Conservation (phyloP, 2,888 invertebrate species). For the Himalopsyche tibetana region DNA sequence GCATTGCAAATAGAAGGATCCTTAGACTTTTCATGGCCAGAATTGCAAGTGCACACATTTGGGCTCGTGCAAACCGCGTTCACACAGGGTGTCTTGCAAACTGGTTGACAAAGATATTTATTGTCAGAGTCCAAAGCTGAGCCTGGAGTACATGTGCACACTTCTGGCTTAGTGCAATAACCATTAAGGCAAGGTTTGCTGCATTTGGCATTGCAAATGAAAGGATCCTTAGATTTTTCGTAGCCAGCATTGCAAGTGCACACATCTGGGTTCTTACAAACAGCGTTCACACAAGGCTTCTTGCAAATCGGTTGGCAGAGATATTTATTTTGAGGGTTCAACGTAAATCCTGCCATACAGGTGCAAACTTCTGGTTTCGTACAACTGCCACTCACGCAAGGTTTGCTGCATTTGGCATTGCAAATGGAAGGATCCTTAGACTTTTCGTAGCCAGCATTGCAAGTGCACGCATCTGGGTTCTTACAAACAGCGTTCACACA, state of each 20-base stretch:
- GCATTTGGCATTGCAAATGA: conserved; percentile 61
- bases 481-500: conserved; percentile 70
- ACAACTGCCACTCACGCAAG: conserved; percentile 66
- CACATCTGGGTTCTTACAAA: conserved; percentile 60
- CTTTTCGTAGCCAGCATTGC: conserved; percentile 67
- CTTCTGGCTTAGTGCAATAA: conserved; percentile 67
- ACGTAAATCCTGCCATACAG: conserved; percentile 35
- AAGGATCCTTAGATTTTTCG: conserved; percentile 50
- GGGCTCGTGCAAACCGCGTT: conserved; percentile 61
- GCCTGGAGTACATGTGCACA: conserved; percentile 65
- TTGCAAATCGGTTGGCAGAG: conserved; percentile 57
- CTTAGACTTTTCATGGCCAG: conserved; percentile 55
- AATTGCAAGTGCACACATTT: conserved; percentile 65
- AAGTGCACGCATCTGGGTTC: conserved; percentile 70
- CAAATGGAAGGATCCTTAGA: conserved; percentile 60
- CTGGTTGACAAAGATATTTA: conserved; percentile 66
- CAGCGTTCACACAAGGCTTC: conserved; percentile 66
- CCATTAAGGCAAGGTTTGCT: conserved; percentile 57
- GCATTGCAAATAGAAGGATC: conserved; percentile 61
- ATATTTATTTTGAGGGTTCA: neutral
- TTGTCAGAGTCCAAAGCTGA: neutral
- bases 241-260: conserved; percentile 66
- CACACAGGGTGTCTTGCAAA: conserved; percentile 67
- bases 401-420: conserved; percentile 60
- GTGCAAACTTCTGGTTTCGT: conserved; percentile 67